These are phyloP conservation scores for Parazoanthus atlanticus DNA, from an alignment of 92 coral and sea anemone species.

Conservation along the genomic window DNA sequence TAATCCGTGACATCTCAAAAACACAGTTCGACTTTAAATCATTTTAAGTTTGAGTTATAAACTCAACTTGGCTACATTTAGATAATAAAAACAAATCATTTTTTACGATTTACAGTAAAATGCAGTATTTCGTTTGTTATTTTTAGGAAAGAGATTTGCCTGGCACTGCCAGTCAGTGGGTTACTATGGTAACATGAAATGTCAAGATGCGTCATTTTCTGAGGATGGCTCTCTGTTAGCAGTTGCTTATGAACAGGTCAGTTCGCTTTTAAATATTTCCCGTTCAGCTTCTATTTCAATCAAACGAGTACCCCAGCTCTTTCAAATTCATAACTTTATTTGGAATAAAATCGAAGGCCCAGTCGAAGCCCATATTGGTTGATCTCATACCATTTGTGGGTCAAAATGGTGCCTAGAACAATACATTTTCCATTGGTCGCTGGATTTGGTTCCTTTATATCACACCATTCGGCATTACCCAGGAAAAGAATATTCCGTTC, in stretches of 20 bases:
- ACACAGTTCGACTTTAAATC: too few relatives aligned
- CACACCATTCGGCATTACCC: constrained; percentile 69
- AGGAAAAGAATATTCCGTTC: constrained; percentile 58
- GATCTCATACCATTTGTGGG: constrained; percentile 45
- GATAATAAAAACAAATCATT: not conserved
- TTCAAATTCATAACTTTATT: not conserved
- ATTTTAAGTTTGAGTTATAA: too few relatives aligned
- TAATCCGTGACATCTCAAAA: too few relatives aligned
- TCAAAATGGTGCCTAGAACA: constrained; percentile 66
- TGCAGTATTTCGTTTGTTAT: not conserved
- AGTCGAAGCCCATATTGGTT: constrained; percentile 62
- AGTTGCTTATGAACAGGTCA: constrained; percentile 84
- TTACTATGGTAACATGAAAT: constrained; percentile 78
- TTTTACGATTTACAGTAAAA: not conserved
- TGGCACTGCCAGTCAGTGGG: constrained; percentile 98
- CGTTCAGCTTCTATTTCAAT: not conserved
- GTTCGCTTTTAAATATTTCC: not conserved
- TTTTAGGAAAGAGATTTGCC: constrained; percentile 54
- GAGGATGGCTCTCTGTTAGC: constrained; percentile 92
- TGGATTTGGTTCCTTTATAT: constrained; percentile 4
- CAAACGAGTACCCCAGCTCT: not conserved
- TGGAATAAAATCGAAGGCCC: constrained; percentile 36
- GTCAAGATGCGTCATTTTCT: constrained; percentile 86
- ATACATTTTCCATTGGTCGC: constrained; percentile 59
- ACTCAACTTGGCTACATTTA: too few relatives aligned